A percentile compares a stretch with the other conserved stretches of the same genome.
Conservation (phyloP, 2,888 invertebrate species). For the Exocentrus adspersus region DNA sequence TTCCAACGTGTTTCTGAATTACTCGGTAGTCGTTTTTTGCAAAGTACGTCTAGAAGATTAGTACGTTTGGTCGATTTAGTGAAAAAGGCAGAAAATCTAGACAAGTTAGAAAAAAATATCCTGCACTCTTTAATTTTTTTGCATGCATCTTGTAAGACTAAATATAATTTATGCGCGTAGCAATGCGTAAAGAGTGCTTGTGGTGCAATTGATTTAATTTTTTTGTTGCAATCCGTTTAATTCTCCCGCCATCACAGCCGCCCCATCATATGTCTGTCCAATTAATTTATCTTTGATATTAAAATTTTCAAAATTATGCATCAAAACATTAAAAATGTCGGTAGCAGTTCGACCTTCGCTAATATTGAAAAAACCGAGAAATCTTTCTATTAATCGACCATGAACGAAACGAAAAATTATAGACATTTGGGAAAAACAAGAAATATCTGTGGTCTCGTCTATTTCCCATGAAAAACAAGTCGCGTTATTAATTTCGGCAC, state of each 20-base stretch:
- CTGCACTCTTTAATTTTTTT: constrained; percentile 25
- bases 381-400: too few species aligned
- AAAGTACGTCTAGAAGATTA: constrained; percentile 27
- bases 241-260: constrained; percentile 47
- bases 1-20: constrained; percentile 37
- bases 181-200: constrained; percentile 47
- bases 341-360: constrained; percentile 29
- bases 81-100: constrained; percentile 39
- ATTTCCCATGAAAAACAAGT: too few species aligned
- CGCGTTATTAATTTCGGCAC: too few species aligned
- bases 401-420: too few species aligned
- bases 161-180: constrained; percentile 46
- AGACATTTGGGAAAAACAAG: too few species aligned
- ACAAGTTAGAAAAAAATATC: constrained; percentile 40
- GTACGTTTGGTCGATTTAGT: constrained; percentile 43
- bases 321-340: constrained; percentile 45
- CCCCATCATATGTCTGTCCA: constrained; percentile 53
- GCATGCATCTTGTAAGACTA: constrained; percentile 40
- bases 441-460: too few species aligned
- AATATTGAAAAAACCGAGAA: constrained; percentile 51
- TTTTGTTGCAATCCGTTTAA: constrained; percentile 51
- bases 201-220: constrained; percentile 44
- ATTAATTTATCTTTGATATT: constrained; percentile 49
- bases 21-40: constrained; percentile 24
- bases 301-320: constrained; percentile 41